phyloP scores from a whole-genome alignment of 2,797 vertebrate genomes.

The Amblyraja radiata region DNA sequence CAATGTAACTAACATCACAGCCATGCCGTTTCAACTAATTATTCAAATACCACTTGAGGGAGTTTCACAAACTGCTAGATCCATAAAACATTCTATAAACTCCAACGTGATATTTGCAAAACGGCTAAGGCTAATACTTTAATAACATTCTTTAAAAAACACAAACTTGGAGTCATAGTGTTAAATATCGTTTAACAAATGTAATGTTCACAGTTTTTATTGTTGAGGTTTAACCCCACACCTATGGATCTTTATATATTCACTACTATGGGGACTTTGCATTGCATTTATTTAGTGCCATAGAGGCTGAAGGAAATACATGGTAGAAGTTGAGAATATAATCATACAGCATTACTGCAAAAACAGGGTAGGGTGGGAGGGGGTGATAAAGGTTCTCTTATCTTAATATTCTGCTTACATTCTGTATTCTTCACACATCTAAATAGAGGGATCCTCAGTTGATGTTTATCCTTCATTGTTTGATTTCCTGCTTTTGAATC shows the following conservation, averaged over 20 bases:
- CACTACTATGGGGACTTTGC: neutral
- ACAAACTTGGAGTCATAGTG: neutral
- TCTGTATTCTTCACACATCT: neutral
- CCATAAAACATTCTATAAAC: conserved; percentile 17
- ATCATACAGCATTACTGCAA: neutral
- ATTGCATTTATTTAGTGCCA: neutral
- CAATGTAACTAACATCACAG: conserved; percentile 33
- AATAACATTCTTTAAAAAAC: neutral
- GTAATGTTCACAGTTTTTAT: neutral
- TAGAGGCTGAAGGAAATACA: neutral
- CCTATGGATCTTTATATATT: neutral
- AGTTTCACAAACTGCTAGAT: conserved; percentile 15
- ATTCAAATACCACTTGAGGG: conserved; percentile 29
- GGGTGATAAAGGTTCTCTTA: neutral
- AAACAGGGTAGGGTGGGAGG: no score
- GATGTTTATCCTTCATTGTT: neutral
- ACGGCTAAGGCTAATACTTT: neutral
- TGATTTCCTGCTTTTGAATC: neutral
- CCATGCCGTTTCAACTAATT: conserved; percentile 16
- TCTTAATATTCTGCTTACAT: neutral
- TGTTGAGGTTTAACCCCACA: neutral
- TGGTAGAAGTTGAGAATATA: neutral
- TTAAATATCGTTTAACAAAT: conserved; percentile 1
- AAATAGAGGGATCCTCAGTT: neutral
- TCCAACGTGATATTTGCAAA: conserved; percentile 12